Conservation (phyloP, 2,888 invertebrate species). For the Exephanes ischioxanthus region DNA sequence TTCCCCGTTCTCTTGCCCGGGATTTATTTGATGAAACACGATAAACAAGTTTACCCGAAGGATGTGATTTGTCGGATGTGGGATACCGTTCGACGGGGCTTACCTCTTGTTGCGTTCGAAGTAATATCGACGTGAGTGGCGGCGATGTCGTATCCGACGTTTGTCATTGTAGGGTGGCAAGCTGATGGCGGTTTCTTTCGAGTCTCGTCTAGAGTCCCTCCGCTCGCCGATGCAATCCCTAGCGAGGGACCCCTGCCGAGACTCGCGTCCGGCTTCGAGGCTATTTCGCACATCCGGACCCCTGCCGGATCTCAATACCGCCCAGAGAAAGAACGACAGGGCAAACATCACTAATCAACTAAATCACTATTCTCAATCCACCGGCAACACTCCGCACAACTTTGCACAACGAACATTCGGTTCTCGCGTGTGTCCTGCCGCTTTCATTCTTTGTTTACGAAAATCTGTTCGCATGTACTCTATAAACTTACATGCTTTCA, state of each 20-base stretch:
- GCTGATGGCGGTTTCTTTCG: constrained; percentile 72
- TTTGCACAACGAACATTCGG: constrained; percentile 8
- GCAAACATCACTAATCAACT: constrained; percentile 74
- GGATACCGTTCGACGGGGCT: constrained; percentile 64
- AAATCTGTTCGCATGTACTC: constrained; percentile 20
- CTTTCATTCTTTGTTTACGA: constrained; percentile 42
- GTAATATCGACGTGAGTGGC: constrained; percentile 80
- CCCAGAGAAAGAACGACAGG: constrained; percentile 79
- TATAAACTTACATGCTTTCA: constrained; percentile 35
- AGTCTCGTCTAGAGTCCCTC: constrained; percentile 73
- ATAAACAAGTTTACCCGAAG: constrained; percentile 20
- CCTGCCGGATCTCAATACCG: constrained; percentile 72
- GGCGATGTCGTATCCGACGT: constrained; percentile 74
- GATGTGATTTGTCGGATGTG: not conserved
- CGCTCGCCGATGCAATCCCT: constrained; percentile 71
- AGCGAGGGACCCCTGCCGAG: constrained; percentile 70
- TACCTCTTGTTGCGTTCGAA: constrained; percentile 79
- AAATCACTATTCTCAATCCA: constrained; percentile 12
- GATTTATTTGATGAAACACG: constrained; percentile 11
- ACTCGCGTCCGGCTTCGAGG: constrained; percentile 69
- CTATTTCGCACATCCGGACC: constrained; percentile 52
- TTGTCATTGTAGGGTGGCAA: constrained; percentile 72
- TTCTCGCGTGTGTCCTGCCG: not conserved
- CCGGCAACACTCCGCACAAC: not conserved
- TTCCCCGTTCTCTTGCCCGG: not conserved